Base-by-base conservation (phyloP, 92 coral and sea anemone species). In the Palythoa grandiflora region DNA sequence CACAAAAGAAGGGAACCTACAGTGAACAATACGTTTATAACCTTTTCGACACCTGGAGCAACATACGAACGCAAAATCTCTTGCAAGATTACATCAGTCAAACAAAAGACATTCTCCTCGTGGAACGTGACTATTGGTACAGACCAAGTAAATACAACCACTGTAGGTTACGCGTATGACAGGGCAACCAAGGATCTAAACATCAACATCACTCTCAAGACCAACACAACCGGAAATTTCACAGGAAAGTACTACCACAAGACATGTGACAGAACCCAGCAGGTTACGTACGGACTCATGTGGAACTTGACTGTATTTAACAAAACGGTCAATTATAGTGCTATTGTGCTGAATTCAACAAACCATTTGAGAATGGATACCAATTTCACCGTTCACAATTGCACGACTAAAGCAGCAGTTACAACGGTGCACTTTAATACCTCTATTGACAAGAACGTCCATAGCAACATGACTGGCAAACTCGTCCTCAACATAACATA, bases 41-140 rank as follows among this genome's bases (percentile, higher is more conserved):
- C 91, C 36, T 16, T 93, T 15, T 84, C 92, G 15, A 91, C 94
- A 0, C 95, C 95, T 14, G 86, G 85, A 11, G 94, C 93, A 72
- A 71, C 89, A 36, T 79, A 39, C 60, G 83, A 88, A 51, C 85
- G 95, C 59, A 85, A 53, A 68, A 50, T 63, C 54, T 75, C 72
- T 70, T 88, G 88, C 73, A 93, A 91, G 83, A 60, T 93, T 20
- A 93, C 94, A 9, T 61, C 89, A 6, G 50, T 63, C 51, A 83
- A 77, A 71, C 71, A 51, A 9, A 85, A 91, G 21, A 35, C 89
- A 66, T 35, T 83, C 60, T 38, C 71, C 35, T 93, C 72, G 10
- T 91, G 88, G 90, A 88, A 91, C 77, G 13, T 85, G 61, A 93
- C 88, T 53, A 12, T 93, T 55, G 95, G 95, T 1, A 75, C 84